Conservation (phyloP, 1,140 invertebrate genomes). For the Delia radicum region DNA sequence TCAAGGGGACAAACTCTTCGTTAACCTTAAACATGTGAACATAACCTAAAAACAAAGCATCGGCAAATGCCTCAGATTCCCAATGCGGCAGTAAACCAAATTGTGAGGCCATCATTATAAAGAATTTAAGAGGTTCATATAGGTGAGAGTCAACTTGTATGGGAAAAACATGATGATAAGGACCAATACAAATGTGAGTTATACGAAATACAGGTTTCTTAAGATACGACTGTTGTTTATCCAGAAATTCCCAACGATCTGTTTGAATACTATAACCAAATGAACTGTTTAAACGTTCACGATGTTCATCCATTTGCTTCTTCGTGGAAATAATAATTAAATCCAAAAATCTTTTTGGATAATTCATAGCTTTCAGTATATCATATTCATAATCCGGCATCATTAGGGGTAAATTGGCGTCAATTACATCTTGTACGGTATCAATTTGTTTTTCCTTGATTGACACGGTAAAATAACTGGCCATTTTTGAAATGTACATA, state of each 20-base stretch:
- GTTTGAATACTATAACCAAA: constrained; percentile 40
- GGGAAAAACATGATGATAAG: constrained; percentile 48
- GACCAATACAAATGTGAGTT: constrained; percentile 42
- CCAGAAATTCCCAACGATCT: constrained; percentile 39
- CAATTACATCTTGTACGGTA: constrained; percentile 16
- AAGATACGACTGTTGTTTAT: constrained; percentile 22
- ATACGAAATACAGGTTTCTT: constrained; percentile 37
- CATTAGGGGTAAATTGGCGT: constrained; percentile 1
- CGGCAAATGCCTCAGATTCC: constrained; percentile 34
- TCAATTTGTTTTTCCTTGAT: constrained; percentile 22
- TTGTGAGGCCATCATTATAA: constrained; percentile 41
- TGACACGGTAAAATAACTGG: constrained; percentile 43
- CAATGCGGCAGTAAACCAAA: too few relatives aligned
- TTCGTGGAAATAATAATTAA: not conserved
- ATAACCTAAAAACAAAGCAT: too few relatives aligned
- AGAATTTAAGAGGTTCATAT: constrained; percentile 33
- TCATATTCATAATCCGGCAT: constrained; percentile 25
- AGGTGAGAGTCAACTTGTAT: constrained; percentile 43
- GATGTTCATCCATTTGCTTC: constrained; percentile 27
- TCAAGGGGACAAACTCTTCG: too few relatives aligned
- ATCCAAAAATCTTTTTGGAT: not conserved
- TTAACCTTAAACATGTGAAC: too few relatives aligned
- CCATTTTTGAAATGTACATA: constrained; percentile 45
- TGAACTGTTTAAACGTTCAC: constrained; percentile 34
- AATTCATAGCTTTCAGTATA: not conserved